Evolutionary conservation across 2,888 invertebrate genomes (phyloP), one percentile per base, ranked within the genome.

Genomic region (Minunthozetes semirufus): DNA sequence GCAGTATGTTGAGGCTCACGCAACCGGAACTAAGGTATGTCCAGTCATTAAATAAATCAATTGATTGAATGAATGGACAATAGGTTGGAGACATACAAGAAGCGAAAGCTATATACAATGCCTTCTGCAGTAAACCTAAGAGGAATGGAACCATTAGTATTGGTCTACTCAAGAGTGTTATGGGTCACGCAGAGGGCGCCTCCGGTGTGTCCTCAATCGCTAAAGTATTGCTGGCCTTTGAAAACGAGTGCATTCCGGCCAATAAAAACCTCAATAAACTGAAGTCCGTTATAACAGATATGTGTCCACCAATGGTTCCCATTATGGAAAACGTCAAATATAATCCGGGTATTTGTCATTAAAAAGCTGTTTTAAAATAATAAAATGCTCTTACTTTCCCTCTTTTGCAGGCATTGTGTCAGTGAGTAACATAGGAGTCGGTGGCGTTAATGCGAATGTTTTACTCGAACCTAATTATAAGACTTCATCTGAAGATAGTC

Each of bases 121-220:
- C 70, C n/a, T 70, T 46, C 27, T 74, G 74, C 17, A 29, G 89
- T 11, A 88, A 89, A 82, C 27, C 59, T 3, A 89, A 89, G 78
- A 88, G 94, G 66, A 85, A 86, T 76, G 84, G 84, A 38, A 94
- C 96, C 8, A 86, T 99, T 66, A 84, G 95, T 66, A 89, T 99
- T 80, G 98, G 98, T n/a, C 96, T 97, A 0, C 93, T 97, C 0
- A 99, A 99, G 83, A 95, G 95, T 29, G 98, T 98, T 84, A 96
- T 98, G 94, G 98, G 98, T 0, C 98, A 99, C 83, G 90, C 96
- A 4, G 98, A 99, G 84, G 93, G 76, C 1, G 74, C 78, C 17
- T 77, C 78, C 48, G 73, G 77, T 0, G 38, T 77, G 22, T 33
- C 72, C 6, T 77, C 77, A 2, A 15, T 77, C 2, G 61, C 77